These are phyloP conservation scores for Pseudonaja textilis DNA, from an alignment of 2,113 vertebrate genomes.

Conservation along the genomic window DNA sequence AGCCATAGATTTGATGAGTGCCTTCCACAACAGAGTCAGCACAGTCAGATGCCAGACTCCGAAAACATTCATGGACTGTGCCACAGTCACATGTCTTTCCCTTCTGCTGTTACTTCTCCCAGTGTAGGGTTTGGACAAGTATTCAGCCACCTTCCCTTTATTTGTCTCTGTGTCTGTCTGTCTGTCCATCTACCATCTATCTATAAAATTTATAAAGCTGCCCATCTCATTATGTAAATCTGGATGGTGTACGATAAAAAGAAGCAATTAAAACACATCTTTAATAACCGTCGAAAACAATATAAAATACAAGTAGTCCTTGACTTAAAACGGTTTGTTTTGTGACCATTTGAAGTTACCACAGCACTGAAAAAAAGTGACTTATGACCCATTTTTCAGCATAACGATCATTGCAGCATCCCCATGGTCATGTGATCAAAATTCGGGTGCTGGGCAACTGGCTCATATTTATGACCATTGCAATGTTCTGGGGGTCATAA, in stretches of 20 bases:
- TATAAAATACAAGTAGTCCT: neutral
- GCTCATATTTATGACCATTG: neutral
- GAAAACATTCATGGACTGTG: rapidly evolving
- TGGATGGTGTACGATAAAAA: neutral
- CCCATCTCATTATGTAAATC: neutral
- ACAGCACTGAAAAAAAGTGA: neutral
- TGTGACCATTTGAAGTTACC: neutral
- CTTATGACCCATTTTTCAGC: neutral
- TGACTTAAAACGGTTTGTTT: neutral
- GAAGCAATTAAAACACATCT: neutral
- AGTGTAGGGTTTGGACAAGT: constrained; percentile 5
- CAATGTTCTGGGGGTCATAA: neutral
- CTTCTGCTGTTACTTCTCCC: constrained; percentile 20
- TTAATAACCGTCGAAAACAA: neutral
- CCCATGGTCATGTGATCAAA: neutral
- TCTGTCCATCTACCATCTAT: neutral
- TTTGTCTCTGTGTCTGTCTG: neutral
- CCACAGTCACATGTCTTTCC: neutral
- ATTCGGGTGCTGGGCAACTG: neutral
- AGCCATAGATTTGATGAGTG: constrained; percentile 21
- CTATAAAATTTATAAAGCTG: neutral
- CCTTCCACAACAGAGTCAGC: constrained; percentile 26
- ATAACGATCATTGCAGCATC: neutral
- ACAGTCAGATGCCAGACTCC: constrained; percentile 27
- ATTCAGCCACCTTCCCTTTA: neutral